Evolutionary conservation across 2,797 vertebrate genomes (phyloP).

Genomic region (Tadarida brasiliensis): DNA sequence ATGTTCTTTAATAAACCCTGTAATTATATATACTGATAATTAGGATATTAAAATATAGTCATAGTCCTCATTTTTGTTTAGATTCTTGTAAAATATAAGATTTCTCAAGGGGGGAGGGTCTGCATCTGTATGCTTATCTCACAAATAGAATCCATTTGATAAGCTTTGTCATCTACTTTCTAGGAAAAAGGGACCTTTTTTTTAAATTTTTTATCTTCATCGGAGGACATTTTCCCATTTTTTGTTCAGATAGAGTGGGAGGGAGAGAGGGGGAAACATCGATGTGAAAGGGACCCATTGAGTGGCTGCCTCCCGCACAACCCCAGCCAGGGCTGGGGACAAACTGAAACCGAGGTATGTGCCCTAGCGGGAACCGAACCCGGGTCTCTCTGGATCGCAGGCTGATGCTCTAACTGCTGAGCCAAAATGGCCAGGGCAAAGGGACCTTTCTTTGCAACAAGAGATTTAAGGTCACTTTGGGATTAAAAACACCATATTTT

Average conservation of each 20-base stretch:
- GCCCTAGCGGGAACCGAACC: too few species aligned
- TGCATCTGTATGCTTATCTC: neutral
- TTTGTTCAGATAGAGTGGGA: too few species aligned
- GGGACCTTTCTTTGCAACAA: neutral
- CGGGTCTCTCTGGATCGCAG: too few species aligned
- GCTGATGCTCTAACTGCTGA: too few species aligned
- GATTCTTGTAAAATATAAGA: neutral
- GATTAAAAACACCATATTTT: neutral
- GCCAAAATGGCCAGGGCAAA: neutral
- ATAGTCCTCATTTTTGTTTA: conserved; percentile 21
- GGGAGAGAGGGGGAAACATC: too few species aligned
- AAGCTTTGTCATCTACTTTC: neutral
- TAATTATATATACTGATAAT: conserved; percentile 47
- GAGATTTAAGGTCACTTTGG: conserved; percentile 7
- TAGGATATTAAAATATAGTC: conserved; percentile 50
- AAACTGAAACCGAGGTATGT: too few species aligned
- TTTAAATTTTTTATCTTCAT: neutral
- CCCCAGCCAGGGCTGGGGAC: too few species aligned
- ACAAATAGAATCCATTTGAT: neutral
- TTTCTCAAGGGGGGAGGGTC: neutral
- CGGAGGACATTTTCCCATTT: too few species aligned
- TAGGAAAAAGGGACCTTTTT: neutral
- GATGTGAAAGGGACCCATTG: too few species aligned
- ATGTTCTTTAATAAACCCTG: conserved; percentile 60
- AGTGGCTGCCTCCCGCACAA: too few species aligned